phyloP scores from a whole-genome alignment of 2,113 vertebrate genomes.

The Delphinapterus leucas region DNA sequence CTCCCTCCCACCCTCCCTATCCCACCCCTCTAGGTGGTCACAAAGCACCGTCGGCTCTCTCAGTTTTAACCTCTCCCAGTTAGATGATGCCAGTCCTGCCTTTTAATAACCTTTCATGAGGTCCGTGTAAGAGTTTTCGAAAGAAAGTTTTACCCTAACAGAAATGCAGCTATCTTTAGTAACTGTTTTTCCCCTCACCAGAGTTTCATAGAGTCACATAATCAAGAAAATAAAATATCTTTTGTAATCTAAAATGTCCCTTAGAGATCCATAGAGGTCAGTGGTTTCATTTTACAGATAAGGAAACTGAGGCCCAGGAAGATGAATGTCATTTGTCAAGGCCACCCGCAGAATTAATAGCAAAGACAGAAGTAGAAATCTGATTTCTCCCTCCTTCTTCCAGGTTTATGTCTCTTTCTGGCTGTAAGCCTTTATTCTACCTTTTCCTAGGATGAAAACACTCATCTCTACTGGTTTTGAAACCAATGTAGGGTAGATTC shows the following conservation, averaged over 20 bases:
- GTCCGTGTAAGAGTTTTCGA: not conserved
- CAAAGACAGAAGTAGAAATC: not conserved
- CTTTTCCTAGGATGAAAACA: not conserved
- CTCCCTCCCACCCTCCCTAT: too few relatives aligned
- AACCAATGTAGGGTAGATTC: not conserved
- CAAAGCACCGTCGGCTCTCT: rapidly evolving
- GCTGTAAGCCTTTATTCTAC: not conserved
- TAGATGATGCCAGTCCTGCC: not conserved
- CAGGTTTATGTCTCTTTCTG: not conserved
- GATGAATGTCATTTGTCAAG: not conserved
- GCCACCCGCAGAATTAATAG: not conserved
- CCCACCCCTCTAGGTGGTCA: too few relatives aligned
- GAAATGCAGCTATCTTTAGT: not conserved
- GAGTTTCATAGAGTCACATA: not conserved
- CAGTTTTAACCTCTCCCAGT: not conserved
- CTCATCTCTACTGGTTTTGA: not conserved
- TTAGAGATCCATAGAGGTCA: not conserved
- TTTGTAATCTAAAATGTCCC: not conserved
- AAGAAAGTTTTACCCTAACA: not conserved
- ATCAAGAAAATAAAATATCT: not conserved
- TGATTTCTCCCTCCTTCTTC: not conserved
- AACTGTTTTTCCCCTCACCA: not conserved
- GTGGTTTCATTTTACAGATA: not conserved
- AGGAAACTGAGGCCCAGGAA: not conserved
- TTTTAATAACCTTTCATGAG: not conserved